Base-by-base conservation (phyloP, 2,888 invertebrate genomes). In the Cheilosia grossa region DNA sequence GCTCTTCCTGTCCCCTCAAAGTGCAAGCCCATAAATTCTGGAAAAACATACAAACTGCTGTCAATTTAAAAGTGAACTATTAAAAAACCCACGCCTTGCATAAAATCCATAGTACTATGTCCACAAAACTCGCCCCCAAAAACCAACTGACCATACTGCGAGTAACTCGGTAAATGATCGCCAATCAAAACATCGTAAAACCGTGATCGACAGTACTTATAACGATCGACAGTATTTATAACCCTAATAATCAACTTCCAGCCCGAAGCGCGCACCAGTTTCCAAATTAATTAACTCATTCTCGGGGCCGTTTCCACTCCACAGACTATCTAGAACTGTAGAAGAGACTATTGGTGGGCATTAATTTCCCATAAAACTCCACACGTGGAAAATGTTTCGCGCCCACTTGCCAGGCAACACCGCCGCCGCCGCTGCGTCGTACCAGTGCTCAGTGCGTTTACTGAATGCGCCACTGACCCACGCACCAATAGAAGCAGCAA, bases 261-360 rank as follows among this genome's bases (percentile, higher is more conserved):
- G 42, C 17, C 59, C 47, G 47, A 67, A 49, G 66, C 82, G 56
- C 24, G 59, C 27, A 42, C 61, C 47, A 80, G 49, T 40, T 51
- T 72, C 64, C 30, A 72, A 72, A 81, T 85, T 85, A 85, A 85
- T 85, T 81, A 85, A 81, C 75, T 83, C 80, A 66, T 77, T 82
- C 66, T 27, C 7, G 17, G 6, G n/a, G 4, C 13, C 15, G 7
- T 15, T 58, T 44, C 40, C 47, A 15, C 56, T 4, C 13, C 21
- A 24, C 27, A 56, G 53, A 63, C n/a, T 66, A 59, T 42, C 21
- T 47, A 9, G 7, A 47, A 17, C 17, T 44, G 7, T 44, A 9
- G 1, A 9, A 27, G 33, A 21, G 73, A 58, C 64, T 69, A 54
- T 24, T 70, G 64, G 70, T 83, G 85, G 75, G 75, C 77, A 85